Evolutionary conservation across 2,113 vertebrate species (phyloP).

Genomic region (Hippocampus comes): DNA sequence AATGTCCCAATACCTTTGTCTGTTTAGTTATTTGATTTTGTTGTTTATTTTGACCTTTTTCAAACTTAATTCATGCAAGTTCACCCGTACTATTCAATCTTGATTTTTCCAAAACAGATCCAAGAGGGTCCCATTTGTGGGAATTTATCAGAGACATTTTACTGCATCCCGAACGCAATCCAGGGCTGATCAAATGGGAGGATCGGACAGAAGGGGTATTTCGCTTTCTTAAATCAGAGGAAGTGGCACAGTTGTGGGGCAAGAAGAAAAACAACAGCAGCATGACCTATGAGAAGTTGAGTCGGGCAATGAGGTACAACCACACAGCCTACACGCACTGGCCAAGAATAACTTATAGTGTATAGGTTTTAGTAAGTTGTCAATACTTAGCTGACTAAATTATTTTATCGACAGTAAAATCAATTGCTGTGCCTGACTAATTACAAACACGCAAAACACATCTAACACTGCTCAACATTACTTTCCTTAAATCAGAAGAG

Average conservation of each 20-base stretch:
- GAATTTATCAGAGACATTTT: constrained; percentile 98
- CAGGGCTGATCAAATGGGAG: constrained; percentile 97
- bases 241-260: constrained; percentile 96
- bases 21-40: background rate
- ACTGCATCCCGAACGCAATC: constrained; percentile 90
- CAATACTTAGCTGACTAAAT: background rate
- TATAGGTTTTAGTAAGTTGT: background rate
- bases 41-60: background rate
- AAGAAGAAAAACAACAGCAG: constrained; percentile 99
- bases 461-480: background rate
- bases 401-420: background rate
- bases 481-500: background rate
- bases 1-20: background rate
- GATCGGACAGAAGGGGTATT: constrained; percentile 91
- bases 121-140: constrained; percentile 93
- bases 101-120: constrained; percentile 67
- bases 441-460: background rate
- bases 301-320: constrained; percentile 92
- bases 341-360: background rate
- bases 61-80: background rate
- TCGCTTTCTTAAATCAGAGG: constrained; percentile 94
- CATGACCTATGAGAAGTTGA: constrained; percentile 99
- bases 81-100: background rate
- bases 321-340: background rate
- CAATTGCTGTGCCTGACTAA: background rate